Evolutionary conservation across 2,888 invertebrate species (phyloP).

Genomic region (Cloeon dipterum): DNA sequence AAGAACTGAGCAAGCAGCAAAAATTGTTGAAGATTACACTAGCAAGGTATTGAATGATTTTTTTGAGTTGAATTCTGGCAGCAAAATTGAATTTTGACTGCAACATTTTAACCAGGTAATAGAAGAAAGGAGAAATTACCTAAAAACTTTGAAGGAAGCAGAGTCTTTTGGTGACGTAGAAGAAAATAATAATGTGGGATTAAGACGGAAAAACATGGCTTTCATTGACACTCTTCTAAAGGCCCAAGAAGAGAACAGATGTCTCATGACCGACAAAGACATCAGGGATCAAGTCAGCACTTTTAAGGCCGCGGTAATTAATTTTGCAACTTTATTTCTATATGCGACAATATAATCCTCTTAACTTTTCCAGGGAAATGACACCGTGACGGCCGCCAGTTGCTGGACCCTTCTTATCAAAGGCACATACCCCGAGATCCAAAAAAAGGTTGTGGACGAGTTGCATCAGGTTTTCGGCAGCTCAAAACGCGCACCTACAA

Average conservation of each 20-base stretch:
- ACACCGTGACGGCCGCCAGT: too few species aligned
- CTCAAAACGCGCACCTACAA: not conserved
- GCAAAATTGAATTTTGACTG: too few species aligned
- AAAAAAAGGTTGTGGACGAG: not conserved
- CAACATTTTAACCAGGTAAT: too few species aligned
- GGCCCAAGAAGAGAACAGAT: not conserved
- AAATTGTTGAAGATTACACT: too few species aligned
- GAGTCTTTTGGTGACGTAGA: not conserved
- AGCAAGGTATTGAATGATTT: too few species aligned
- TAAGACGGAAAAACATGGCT: not conserved
- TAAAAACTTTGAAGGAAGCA: not conserved
- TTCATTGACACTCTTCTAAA: not conserved
- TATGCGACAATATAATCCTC: too few species aligned
- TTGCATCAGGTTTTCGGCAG: not conserved
- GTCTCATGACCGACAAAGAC: not conserved
- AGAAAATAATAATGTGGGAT: not conserved
- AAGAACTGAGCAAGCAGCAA: too few species aligned
- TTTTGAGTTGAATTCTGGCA: too few species aligned
- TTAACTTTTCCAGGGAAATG: too few species aligned
- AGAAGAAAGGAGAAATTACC: not conserved
- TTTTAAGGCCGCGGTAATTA: conserved; percentile 1
- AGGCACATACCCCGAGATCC: too few species aligned
- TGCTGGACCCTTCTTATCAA: too few species aligned
- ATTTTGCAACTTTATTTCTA: too few species aligned
- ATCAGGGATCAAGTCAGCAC: not conserved